These are phyloP conservation scores for Paramisgurnus dabryanus DNA, from an alignment of 2,113 vertebrate genomes.

Conservation along the genomic window DNA sequence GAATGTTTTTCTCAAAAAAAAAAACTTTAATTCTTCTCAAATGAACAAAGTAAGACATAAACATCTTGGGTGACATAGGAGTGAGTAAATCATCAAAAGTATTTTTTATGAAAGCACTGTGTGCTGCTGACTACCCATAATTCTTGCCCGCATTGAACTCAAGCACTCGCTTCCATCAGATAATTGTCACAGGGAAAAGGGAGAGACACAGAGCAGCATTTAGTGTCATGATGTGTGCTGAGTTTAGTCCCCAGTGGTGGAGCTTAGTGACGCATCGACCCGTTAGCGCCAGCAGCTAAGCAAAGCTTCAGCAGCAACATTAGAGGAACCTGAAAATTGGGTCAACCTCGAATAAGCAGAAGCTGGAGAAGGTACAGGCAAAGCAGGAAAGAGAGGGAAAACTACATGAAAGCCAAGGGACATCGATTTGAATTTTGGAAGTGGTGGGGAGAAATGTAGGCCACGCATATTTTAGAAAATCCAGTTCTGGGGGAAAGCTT, in stretches of 20 bases:
- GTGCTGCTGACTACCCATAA: not conserved
- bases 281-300: slow-evolving; percentile 54
- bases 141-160: not conserved
- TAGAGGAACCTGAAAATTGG: slow-evolving; percentile 75
- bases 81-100: no score
- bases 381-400: slow-evolving; percentile 40
- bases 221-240: slow-evolving; percentile 30
- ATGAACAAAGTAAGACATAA: no score
- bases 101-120: no score
- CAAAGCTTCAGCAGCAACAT: slow-evolving; percentile 57
- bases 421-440: slow-evolving; percentile 47
- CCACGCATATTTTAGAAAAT: slow-evolving; percentile 56
- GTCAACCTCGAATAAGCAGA: slow-evolving; percentile 72
- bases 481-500: slow-evolving; percentile 28
- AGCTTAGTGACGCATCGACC: slow-evolving; percentile 34
- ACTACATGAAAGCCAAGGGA: not conserved
- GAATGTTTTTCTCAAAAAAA: no score
- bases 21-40: no score
- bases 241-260: slow-evolving; percentile 13
- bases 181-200: slow-evolving; percentile 5
- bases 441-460: slow-evolving; percentile 49
- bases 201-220: slow-evolving; percentile 7
- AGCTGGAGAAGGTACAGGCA: slow-evolving; percentile 51
- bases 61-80: no score
- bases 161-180: not conserved